Base-by-base conservation (phyloP, 2,113 vertebrate species). In the Tupaia chinensis region DNA sequence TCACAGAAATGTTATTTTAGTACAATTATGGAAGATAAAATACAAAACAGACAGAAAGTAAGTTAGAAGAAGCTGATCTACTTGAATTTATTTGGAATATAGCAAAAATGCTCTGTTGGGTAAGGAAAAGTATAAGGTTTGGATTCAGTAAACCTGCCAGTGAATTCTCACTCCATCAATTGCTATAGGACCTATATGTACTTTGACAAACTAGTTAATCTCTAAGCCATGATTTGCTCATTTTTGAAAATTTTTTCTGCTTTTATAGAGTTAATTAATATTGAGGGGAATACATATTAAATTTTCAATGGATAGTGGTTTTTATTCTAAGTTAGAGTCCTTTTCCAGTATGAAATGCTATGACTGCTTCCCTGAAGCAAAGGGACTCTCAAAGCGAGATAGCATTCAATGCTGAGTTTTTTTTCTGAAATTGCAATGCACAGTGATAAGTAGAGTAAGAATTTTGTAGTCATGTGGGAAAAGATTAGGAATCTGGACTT, bases 151-250 rank as follows among this genome's bases (percentile, higher is more conserved):
- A 56, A 70, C 19, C 22, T 63, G 56, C 91, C 9, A 22, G 16
- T 65, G n/a, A 95, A 81, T 54, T 79, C 14, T 7, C 56, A 1
- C 20, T 65, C 32, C 61, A 63, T 80, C 73, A 61, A 60, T 68
- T 44, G 13, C 86, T 77, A 0, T 15, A 8, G 7, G 25, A 79
- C 15, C 17, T 83, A 11, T 93, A 16, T 83, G 53, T 87, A 79
- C 13, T 60, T 87, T 25, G n/a, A 76, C 9, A 89, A 74, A 84
- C 84, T 61, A 65, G 6, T 91, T 93, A 65, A 80, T 83, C 27
- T 90, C 4, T 84, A 92, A 63, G 17, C 61, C 34, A 73, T 77
- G 12, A 65, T n/a, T 58, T 77, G 11, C 14, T 87, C 44, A 76
- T 79, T 86, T 76, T 56, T 53, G 79, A 77, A 69, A 25, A 88